Evolutionary conservation across 2,797 vertebrate genomes (phyloP).

Genomic region (Pitangus sulphuratus): DNA sequence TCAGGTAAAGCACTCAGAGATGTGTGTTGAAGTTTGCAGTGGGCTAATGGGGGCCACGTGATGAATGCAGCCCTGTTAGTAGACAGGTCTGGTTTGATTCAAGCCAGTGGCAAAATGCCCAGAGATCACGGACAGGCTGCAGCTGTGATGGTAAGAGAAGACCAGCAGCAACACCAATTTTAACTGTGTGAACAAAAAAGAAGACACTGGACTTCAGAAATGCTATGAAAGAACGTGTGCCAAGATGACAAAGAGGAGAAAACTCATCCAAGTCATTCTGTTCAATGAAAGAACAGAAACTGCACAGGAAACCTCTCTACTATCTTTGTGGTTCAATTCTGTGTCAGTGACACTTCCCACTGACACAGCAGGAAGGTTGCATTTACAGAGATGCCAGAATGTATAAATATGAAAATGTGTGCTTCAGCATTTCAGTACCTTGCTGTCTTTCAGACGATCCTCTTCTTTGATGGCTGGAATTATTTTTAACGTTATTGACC

Average conservation of each 20-base stretch:
- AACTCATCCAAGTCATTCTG: background rate
- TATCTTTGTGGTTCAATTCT: rapidly evolving
- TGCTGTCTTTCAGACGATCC: slow-evolving; percentile 88
- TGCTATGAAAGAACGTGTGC: background rate
- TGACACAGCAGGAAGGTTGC: background rate
- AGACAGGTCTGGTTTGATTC: background rate
- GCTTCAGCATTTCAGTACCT: slow-evolving; percentile 72
- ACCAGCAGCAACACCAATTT: background rate
- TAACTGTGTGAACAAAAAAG: background rate
- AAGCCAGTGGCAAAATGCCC: background rate
- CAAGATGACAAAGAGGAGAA: background rate
- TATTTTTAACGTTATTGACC: slow-evolving; percentile 94
- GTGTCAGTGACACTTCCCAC: background rate
- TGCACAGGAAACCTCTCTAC: background rate
- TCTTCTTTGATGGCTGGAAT: slow-evolving; percentile 92
- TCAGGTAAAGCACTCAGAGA: background rate
- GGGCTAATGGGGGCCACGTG: background rate
- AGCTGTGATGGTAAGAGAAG: background rate
- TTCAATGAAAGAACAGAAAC: background rate
- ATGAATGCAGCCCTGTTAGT: background rate
- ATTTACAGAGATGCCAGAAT: background rate
- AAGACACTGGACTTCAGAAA: background rate
- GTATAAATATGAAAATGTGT: rapidly evolving
- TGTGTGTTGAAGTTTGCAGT: background rate
- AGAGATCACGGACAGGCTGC: background rate